These are phyloP conservation scores for Chionomys nivalis DNA, from an alignment of 2,113 vertebrate species.

Conservation along the genomic window DNA sequence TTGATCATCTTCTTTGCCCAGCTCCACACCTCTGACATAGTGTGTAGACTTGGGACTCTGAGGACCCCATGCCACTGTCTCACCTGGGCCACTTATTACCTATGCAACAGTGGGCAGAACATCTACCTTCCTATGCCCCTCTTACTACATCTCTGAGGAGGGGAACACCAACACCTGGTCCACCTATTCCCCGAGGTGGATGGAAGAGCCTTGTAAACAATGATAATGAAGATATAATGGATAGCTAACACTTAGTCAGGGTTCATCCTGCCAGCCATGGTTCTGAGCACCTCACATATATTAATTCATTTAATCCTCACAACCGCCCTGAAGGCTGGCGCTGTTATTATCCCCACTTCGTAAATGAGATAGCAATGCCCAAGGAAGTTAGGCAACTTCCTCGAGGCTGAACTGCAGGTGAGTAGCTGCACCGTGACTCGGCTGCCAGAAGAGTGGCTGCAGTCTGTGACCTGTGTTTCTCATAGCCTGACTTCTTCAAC, in stretches of 20 bases:
- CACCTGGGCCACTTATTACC: background rate
- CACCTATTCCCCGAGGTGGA: conserved; percentile 29
- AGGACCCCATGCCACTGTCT: background rate
- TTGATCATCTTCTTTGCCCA: background rate
- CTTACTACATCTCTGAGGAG: conserved; percentile 42
- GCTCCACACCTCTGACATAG: background rate
- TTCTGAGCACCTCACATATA: background rate
- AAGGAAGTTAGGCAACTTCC: conserved; percentile 33
- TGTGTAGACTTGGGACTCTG: background rate
- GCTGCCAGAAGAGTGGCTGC: background rate
- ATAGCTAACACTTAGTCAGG: background rate
- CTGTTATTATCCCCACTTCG: conserved; percentile 1
- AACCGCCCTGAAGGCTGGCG: background rate
- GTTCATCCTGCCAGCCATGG: background rate
- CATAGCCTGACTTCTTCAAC: background rate
- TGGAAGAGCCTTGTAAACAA: conserved; percentile 43
- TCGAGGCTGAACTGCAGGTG: background rate
- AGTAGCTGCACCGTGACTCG: background rate
- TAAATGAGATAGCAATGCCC: conserved; percentile 38
- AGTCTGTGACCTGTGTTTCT: background rate
- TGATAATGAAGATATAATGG: background rate
- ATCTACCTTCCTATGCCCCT: conserved; percentile 2
- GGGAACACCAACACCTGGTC: background rate
- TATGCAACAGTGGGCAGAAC: background rate
- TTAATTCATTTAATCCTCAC: conserved; percentile 34